Evolutionary conservation across 2,888 invertebrate genomes (phyloP), one percentile per base, ranked within the genome.

Genomic region (Miltochrista miniata): DNA sequence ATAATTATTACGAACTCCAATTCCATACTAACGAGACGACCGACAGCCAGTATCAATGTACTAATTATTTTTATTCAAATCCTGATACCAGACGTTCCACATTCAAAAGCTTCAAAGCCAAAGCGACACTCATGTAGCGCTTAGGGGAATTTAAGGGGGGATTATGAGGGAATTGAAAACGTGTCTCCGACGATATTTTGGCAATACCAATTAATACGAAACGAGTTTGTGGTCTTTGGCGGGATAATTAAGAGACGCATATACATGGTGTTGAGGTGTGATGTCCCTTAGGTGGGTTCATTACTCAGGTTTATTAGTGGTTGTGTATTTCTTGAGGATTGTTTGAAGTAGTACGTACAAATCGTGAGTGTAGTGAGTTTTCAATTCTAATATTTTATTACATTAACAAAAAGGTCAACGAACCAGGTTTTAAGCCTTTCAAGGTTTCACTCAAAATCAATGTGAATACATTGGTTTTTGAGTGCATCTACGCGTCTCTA

Each of bases 81-180:
- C 52, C 11, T 15, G 10, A 8, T 38, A 39, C 30, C 33, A 48
- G 39, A 47, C 33, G 18, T 40, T 52, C 29, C 10, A 7, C 44
- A 37, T 7, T 54, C 43, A 56, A 63, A 59, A 57, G 51, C 51
- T 35, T 63, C 60, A 66, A 63, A 60, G 60, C 51, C 42, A 50
- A 47, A 38, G 54, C 53, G 56, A 51, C 38, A 48, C 45, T 24
- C 45, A 43, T 54, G 42, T 54, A 41, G 54, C 33, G 33, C 39
- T 45, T 54, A 54, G 49, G 55, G 45, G 61, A 45, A 40, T 42
- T 48, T 39, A 43, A 48, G 53, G 52, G 48, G 51, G 54, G 72
- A 72, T 72, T 69, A 69, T 56, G 52, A 45, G 44, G 45, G 60
- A 74, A 73, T 73, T 74, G 72, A 65, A 70, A 63, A 74, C 74